phyloP scores from a whole-genome alignment of 2,888 invertebrate genomes.

The Anarsia innoxiella region DNA sequence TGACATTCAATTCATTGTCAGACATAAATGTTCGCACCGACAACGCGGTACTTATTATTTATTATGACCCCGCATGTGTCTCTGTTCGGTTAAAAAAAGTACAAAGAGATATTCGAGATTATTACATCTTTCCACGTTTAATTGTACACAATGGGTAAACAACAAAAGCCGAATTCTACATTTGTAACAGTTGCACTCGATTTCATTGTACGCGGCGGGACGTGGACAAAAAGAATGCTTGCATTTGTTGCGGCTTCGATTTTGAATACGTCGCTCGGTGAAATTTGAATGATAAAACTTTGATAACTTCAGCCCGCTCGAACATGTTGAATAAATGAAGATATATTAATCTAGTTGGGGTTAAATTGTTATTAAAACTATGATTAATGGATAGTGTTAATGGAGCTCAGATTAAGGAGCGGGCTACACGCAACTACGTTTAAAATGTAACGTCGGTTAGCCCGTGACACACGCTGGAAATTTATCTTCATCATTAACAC shows the following conservation, averaged over 20 bases:
- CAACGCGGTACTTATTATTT: conserved; percentile 46
- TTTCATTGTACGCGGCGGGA: conserved; percentile 34
- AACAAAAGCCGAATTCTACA: conserved; percentile 58
- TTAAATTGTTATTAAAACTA: conserved; percentile 75
- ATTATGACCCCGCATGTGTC: conserved; percentile 68
- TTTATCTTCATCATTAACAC: conserved; percentile 66
- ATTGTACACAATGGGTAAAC: conserved; percentile 69
- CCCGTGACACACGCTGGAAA: conserved; percentile 55
- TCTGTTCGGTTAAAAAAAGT: conserved; percentile 45
- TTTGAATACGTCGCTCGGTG: conserved; percentile 44
- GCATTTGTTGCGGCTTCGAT: conserved; percentile 57
- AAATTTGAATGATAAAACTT: conserved; percentile 70
- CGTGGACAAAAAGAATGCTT: conserved; percentile 32
- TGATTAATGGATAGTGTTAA: conserved; percentile 69
- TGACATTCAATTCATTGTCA: conserved; percentile 66
- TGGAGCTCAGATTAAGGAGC: conserved; percentile 69
- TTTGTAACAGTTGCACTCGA: conserved; percentile 65
- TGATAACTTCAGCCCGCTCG: conserved; percentile 40
- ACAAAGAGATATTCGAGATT: conserved; percentile 69
- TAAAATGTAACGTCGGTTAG: conserved; percentile 55
- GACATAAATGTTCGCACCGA: conserved; percentile 47
- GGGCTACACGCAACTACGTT: conserved; percentile 58
- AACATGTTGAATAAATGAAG: conserved; percentile 64
- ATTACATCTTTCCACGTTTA: conserved; percentile 71
- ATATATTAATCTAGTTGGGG: conserved; percentile 73